Conservation (phyloP, 2,113 vertebrate species). For the Cryptomyrus ogoouensis region DNA sequence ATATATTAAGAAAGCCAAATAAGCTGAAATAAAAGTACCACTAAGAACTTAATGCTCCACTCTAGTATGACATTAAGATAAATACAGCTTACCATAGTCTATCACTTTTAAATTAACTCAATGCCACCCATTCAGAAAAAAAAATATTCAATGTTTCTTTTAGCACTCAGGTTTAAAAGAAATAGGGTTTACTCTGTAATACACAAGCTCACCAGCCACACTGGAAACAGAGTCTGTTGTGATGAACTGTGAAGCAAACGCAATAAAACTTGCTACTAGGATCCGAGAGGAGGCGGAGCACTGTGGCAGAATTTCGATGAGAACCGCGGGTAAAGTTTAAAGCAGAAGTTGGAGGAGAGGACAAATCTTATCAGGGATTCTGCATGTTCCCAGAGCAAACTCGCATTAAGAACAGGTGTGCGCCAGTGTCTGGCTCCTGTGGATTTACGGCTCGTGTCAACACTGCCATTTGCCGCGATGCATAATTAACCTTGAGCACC, state of each 20-base stretch:
- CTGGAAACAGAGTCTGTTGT: background rate
- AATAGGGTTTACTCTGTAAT: constrained; percentile 5
- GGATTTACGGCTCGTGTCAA: constrained; percentile 11
- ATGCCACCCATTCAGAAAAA: background rate
- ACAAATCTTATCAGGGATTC: background rate
- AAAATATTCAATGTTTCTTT: background rate
- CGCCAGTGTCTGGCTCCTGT: background rate
- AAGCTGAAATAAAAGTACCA: background rate
- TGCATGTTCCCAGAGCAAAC: background rate
- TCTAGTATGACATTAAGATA: background rate
- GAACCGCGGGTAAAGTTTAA: background rate
- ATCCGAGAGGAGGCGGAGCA: background rate
- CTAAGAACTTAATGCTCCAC: background rate
- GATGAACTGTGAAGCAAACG: background rate
- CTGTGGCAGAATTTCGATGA: constrained; percentile 4
- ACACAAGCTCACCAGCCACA: background rate
- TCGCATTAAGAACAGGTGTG: background rate
- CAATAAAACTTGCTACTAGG: background rate
- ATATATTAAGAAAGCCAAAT: background rate
- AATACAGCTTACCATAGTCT: background rate
- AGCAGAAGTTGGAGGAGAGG: background rate
- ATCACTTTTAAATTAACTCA: background rate
- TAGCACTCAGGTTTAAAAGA: constrained; percentile 19
- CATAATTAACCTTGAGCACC: constrained; percentile 12
- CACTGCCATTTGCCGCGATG: background rate